Conservation (phyloP, 2,797 vertebrate species). For the Notolabrus celidotus region DNA sequence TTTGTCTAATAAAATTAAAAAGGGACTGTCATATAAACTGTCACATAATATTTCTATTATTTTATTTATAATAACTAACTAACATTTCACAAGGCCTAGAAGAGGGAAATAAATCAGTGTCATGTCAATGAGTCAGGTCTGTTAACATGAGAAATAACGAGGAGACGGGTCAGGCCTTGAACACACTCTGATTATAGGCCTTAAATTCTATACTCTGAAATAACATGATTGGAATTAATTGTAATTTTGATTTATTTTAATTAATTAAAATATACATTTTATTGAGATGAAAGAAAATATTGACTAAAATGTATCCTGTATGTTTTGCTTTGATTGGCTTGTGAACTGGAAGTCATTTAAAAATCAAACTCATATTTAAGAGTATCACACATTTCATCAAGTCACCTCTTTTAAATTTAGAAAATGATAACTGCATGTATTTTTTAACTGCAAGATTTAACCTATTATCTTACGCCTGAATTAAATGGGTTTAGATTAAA, state of each 20-base stretch:
- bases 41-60: slow-evolving; percentile 28
- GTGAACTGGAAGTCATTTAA: slow-evolving; percentile 17
- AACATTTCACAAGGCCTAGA: slow-evolving; percentile 17
- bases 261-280: not conserved
- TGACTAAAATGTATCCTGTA: not conserved
- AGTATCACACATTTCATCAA: not conserved
- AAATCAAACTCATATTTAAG: not conserved
- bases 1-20: slow-evolving; percentile 54
- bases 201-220: slow-evolving; percentile 34
- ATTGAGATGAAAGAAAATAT: slow-evolving; percentile 5
- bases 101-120: slow-evolving; percentile 44
- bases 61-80: slow-evolving; percentile 55
- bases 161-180: slow-evolving; percentile 36
- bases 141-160: slow-evolving; percentile 14
- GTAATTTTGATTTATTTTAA: not conserved
- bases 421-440: not conserved
- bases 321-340: slow-evolving; percentile 12
- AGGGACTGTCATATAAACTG: slow-evolving; percentile 52
- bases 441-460: slow-evolving; percentile 15
- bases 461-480: not conserved
- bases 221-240: slow-evolving; percentile 1
- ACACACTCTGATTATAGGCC: slow-evolving; percentile 1
- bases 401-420: not conserved
- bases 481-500: slow-evolving; percentile 29
- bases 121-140: slow-evolving; percentile 22